These are phyloP conservation scores for Polyergus mexicanus DNA, from an alignment of 1,140 invertebrate species.

Conservation along the genomic window DNA sequence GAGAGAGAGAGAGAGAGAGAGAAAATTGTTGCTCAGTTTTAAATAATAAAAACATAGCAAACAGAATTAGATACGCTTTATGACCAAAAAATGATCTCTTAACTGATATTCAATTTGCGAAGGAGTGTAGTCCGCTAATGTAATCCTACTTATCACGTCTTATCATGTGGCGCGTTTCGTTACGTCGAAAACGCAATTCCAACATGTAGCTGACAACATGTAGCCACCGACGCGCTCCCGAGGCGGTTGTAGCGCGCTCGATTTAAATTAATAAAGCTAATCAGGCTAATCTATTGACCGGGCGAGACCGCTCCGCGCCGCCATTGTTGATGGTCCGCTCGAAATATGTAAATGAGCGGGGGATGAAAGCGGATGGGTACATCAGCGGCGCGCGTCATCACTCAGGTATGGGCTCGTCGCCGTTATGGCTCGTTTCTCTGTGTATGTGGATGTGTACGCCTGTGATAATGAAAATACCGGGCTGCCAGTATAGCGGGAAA, in stretches of 20 bases:
- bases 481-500: slow-evolving; percentile 65
- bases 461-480: slow-evolving; percentile 83
- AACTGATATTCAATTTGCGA: background rate
- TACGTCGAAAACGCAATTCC: slow-evolving; percentile 5
- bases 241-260: slow-evolving; percentile 58
- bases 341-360: slow-evolving; percentile 81
- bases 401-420: slow-evolving; percentile 66
- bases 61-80: too few species aligned
- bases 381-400: slow-evolving; percentile 71
- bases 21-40: background rate
- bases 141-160: background rate
- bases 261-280: slow-evolving; percentile 82
- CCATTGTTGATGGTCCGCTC: slow-evolving; percentile 68
- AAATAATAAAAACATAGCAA: slow-evolving; percentile 1
- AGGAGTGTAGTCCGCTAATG: background rate
- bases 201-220: background rate
- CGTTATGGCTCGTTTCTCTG: slow-evolving; percentile 29
- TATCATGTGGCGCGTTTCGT: slow-evolving; percentile 11
- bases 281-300: slow-evolving; percentile 76
- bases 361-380: slow-evolving; percentile 67
- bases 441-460: slow-evolving; percentile 28
- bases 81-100: too few species aligned
- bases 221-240: slow-evolving; percentile 7
- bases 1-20: background rate
- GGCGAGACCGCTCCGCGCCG: slow-evolving; percentile 30